These are phyloP conservation scores for Melanerpes formicivorus DNA, from an alignment of 2,113 vertebrate species.

Conservation along the genomic window DNA sequence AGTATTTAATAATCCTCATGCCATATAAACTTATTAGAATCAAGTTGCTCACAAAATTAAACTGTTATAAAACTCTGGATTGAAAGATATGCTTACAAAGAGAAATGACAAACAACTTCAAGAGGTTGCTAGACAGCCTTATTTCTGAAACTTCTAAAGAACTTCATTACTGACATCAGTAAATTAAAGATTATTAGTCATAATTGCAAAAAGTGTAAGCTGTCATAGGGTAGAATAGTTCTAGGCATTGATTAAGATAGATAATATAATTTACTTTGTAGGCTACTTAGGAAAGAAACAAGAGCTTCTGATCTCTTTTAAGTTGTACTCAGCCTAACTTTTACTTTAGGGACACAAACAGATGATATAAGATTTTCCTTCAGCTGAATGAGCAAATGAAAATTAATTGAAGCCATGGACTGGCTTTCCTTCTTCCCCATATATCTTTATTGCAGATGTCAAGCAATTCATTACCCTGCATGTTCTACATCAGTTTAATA, in stretches of 20 bases:
- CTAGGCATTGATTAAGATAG: not conserved
- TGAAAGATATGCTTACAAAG: not conserved
- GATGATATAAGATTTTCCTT: not conserved
- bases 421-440: not conserved
- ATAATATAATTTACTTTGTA: not conserved
- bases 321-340: not conserved
- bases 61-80: not conserved
- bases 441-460: not conserved
- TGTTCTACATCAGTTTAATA: not conserved
- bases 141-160: not conserved
- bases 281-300: not conserved
- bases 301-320: not conserved
- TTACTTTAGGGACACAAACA: not conserved
- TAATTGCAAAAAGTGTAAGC: not conserved
- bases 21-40: not conserved
- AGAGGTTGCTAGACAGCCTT: not conserved
- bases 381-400: not conserved
- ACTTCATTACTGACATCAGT: rapidly evolving
- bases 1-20: not conserved
- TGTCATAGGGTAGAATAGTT: not conserved
- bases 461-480: not conserved
- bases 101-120: not conserved
- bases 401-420: not conserved
- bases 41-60: not conserved
- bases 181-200: not conserved